Conservation (phyloP, 2,888 invertebrate species). For the Synanthedon myopaeformis region DNA sequence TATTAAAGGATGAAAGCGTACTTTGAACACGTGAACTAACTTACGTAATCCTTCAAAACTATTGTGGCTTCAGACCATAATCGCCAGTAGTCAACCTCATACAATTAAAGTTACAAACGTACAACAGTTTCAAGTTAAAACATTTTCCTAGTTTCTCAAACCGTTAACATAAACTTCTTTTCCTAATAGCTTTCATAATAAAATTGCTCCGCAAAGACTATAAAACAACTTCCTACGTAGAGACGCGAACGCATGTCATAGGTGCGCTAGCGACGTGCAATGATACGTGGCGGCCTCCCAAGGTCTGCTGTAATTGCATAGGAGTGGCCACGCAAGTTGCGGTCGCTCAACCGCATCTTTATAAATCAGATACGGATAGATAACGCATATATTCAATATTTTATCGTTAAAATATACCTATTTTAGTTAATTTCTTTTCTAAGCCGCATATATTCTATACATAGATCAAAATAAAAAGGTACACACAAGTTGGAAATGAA, state of each 20-base stretch:
- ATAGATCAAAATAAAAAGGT: no score
- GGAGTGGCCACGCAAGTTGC: constrained; percentile 6
- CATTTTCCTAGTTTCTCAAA: no score
- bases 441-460: no score
- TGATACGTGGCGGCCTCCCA: constrained; percentile 18
- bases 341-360: constrained; percentile 12
- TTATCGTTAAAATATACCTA: no score
- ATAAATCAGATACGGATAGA: constrained; percentile 13
- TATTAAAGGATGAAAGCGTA: constrained; percentile 14
- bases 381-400: no score
- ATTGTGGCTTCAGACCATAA: not conserved
- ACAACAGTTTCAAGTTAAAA: no score
- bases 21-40: not conserved
- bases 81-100: not conserved
- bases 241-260: constrained; percentile 20
- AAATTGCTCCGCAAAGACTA: constrained; percentile 40
- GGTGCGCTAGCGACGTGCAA: constrained; percentile 7
- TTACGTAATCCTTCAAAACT: constrained; percentile 3
- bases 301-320: constrained; percentile 27
- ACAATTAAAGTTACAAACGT: no score
- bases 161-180: no score
- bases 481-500: no score
- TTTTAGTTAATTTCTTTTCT: no score
- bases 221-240: constrained; percentile 39
- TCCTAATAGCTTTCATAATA: no score